A percentile compares a stretch with the other conserved stretches of the same genome.
These are phyloP conservation scores for Xenus cinereus DNA, from an alignment of 2,113 vertebrate species.

Conservation along the genomic window DNA sequence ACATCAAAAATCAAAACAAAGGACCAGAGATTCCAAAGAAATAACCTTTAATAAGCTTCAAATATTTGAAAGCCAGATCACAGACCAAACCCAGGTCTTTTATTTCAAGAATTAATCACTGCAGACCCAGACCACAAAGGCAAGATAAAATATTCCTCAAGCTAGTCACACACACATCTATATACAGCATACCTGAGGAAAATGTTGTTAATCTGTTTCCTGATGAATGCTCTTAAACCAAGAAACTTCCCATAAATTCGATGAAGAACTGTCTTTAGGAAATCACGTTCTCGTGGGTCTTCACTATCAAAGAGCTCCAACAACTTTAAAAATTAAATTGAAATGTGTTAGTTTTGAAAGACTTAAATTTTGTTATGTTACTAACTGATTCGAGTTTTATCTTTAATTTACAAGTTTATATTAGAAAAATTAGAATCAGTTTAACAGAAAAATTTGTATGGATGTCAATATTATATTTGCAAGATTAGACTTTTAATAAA, in stretches of 20 bases:
- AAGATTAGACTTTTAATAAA: background rate
- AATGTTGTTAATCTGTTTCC: conserved; percentile 99
- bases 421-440: background rate
- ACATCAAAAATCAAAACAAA: background rate
- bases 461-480: background rate
- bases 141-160: background rate
- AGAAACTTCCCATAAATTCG: conserved; percentile 98
- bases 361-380: background rate
- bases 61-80: background rate
- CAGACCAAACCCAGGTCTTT: background rate
- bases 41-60: background rate
- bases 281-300: conserved; percentile 96
- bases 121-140: background rate
- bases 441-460: background rate
- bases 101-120: background rate
- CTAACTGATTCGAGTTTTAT: background rate
- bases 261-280: conserved; percentile 96
- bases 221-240: conserved; percentile 94
- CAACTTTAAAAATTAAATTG: conserved; percentile 78
- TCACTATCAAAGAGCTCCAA: conserved; percentile 97
- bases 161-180: background rate
- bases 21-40: background rate
- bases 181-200: conserved; percentile 85
- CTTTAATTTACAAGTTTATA: background rate
- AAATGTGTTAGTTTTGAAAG: conserved; percentile 66